Percentiles rank a stretch among this genome's conserved stretches.
These are phyloP conservation scores for Sciurus carolinensis DNA, from an alignment of 2,797 vertebrate species.

Conservation along the genomic window DNA sequence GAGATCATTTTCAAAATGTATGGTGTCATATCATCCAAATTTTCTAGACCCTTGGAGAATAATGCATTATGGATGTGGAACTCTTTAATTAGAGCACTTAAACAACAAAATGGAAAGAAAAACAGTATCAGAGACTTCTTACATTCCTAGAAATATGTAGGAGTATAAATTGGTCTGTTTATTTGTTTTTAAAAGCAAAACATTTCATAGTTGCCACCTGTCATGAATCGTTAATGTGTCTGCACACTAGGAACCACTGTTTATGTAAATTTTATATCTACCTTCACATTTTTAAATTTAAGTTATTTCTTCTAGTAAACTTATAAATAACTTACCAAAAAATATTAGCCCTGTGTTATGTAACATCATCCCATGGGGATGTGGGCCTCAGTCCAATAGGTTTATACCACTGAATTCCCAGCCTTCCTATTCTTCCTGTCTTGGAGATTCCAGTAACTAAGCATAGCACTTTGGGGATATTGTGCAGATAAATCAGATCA, in stretches of 20 bases:
- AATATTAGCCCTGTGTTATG: neutral
- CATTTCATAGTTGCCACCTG: neutral
- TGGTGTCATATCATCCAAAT: neutral
- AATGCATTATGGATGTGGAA: neutral
- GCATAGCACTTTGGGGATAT: neutral
- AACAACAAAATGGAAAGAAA: neutral
- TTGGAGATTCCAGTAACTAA: neutral
- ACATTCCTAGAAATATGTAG: neutral
- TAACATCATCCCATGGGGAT: neutral
- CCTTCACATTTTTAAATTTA: neutral
- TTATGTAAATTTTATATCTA: neutral
- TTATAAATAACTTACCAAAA: neutral
- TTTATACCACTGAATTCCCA: neutral
- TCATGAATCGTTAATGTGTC: slow-evolving; percentile 71
- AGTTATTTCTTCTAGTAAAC: neutral
- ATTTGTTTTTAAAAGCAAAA: slow-evolving; percentile 39
- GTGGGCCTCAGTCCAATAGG: neutral
- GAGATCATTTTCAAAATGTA: neutral
- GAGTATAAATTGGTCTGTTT: neutral
- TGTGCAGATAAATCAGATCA: no score
- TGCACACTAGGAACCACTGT: slow-evolving; percentile 50
- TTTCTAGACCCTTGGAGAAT: neutral
- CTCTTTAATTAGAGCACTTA: slow-evolving; percentile 10
- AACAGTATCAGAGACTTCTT: neutral
- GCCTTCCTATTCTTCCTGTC: neutral